phyloP scores from a whole-genome alignment of 1,140 invertebrate genomes.

The Drosophila mauritiana region DNA sequence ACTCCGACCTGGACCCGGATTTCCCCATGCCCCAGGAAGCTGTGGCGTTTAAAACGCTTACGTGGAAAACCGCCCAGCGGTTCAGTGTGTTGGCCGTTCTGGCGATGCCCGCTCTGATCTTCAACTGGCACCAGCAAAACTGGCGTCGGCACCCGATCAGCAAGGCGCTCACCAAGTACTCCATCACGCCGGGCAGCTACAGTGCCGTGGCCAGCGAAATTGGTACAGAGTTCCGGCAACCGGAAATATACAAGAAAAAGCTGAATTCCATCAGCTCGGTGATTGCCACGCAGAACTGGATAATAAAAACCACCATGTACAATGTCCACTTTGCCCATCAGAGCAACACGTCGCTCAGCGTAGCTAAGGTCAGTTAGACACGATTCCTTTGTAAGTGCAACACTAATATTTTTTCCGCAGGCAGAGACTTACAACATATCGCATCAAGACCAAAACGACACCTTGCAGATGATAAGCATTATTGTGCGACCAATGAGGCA shows the following conservation, averaged over 20 bases:
- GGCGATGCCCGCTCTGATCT: slow-evolving; percentile 84
- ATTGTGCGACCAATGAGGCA: slow-evolving; percentile 88
- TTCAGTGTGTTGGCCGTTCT: slow-evolving; percentile 84
- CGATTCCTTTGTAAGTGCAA: neutral
- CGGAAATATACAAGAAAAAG: slow-evolving; percentile 86
- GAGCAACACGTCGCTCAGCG: slow-evolving; percentile 90
- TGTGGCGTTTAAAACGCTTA: slow-evolving; percentile 84
- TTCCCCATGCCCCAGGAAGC: slow-evolving; percentile 80
- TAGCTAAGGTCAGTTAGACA: slow-evolving; percentile 86
- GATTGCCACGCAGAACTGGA: slow-evolving; percentile 94
- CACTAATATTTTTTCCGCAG: slow-evolving; percentile 66
- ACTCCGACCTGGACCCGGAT: slow-evolving; percentile 83
- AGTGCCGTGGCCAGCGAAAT: slow-evolving; percentile 89
- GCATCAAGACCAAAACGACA: slow-evolving; percentile 86
- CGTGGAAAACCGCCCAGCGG: slow-evolving; percentile 80
- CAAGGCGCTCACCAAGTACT: slow-evolving; percentile 88
- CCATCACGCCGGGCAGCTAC: slow-evolving; percentile 88
- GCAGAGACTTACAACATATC: slow-evolving; percentile 90
- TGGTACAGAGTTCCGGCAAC: slow-evolving; percentile 89
- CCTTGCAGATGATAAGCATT: slow-evolving; percentile 93
- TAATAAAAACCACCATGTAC: slow-evolving; percentile 93
- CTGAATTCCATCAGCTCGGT: slow-evolving; percentile 89
- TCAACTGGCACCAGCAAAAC: slow-evolving; percentile 88
- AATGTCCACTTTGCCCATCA: slow-evolving; percentile 91
- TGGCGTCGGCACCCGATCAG: slow-evolving; percentile 92